Evolutionary conservation across 2,888 invertebrate species (phyloP), one percentile per base, ranked within the genome.

Genomic region (Muschampia plurimacula): DNA sequence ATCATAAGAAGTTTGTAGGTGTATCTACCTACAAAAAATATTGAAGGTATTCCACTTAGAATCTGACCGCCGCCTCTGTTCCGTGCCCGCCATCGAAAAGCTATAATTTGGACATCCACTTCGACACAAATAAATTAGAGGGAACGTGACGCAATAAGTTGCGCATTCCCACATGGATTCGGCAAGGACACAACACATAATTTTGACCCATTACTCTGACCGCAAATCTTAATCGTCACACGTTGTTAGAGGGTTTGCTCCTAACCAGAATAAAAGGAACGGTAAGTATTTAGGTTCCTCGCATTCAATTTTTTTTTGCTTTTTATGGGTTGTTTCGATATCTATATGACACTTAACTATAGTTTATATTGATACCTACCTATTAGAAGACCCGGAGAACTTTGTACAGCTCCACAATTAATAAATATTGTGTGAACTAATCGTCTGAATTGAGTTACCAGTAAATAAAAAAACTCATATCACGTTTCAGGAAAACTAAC

Each of bases 91-190:
- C 80, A 81, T 82, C 84, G 84, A 80, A 86, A 88, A 89, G 84
- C 88, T 93, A 88, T 93, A 92, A 93, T 93, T 93, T 92, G 91
- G 87, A 87, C 86, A 88, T 89, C 91, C 88, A 89, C 87, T 86
- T 89, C 87, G 87, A 84, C 86, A 83, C 85, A 82, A 79, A 79
- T 92, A 93, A 64, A 93, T 92, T 89, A 92, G 87, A 81, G 88
- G 87, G 88, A 81, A 84, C 89, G 89, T 90, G 90, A 90, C 88
- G 88, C 86, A 89, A 89, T 87, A 91, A 83, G 83, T 89, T 85
- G 89, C 87, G 85, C 88, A 89, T 89, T 90, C 90, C 85, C 88
- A 87, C 88, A 86, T 90, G 86, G 87, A 83, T 86, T 84, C 81
- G 83, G 84, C 88, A 91, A 91, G 89, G 91, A 90, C 90, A 88